Evolutionary conservation across 1,140 invertebrate species (phyloP).

Genomic region (Sinonovacula constricta): DNA sequence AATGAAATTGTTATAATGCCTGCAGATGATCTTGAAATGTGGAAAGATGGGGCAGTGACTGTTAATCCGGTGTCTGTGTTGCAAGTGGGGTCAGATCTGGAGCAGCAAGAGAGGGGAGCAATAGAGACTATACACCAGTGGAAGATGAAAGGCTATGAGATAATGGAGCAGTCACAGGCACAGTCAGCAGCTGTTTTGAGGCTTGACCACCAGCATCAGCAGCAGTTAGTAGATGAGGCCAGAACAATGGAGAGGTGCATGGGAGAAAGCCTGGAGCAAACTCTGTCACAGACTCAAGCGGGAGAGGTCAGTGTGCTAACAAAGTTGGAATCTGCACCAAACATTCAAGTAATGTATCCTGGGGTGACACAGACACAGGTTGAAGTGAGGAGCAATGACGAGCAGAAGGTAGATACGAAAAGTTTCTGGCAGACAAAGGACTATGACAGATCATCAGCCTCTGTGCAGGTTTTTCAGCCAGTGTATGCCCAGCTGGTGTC

Average conservation of each 20-base stretch:
- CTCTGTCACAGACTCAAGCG: neutral
- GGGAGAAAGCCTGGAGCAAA: neutral
- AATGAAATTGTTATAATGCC: neutral
- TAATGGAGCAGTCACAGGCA: slow-evolving; percentile 1
- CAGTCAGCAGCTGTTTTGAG: neutral
- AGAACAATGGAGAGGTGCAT: neutral
- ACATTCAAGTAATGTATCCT: neutral
- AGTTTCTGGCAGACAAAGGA: neutral
- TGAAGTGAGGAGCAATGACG: neutral
- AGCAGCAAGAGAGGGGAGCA: slow-evolving; percentile 40
- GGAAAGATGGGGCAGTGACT: neutral
- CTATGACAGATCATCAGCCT: neutral
- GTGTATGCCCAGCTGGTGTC: neutral
- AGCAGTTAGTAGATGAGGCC: too few species aligned
- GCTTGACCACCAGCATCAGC: too few species aligned
- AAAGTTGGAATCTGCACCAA: neutral
- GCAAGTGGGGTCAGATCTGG: neutral
- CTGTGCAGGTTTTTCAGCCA: neutral
- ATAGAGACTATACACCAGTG: slow-evolving; percentile 46
- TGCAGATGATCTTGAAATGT: neutral
- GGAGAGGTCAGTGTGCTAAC: neutral
- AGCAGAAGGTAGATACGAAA: neutral
- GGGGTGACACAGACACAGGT: too few species aligned
- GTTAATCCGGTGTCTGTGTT: neutral
- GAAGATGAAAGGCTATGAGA: slow-evolving; percentile 38